phyloP scores from a whole-genome alignment of 1,140 invertebrate species.

The Lasioglossum baleicum region DNA sequence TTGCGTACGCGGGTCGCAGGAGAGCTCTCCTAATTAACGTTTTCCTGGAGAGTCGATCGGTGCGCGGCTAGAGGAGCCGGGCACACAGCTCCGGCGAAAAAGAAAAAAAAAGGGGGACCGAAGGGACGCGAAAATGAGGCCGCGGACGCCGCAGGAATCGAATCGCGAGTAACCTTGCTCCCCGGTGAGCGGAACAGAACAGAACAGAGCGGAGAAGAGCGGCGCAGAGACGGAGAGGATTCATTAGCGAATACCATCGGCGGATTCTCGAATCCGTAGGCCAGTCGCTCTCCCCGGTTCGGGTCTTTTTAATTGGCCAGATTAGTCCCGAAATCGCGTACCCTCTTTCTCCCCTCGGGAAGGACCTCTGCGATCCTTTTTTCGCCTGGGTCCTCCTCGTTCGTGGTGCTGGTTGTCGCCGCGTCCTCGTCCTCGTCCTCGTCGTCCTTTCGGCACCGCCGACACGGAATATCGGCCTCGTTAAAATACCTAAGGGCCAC shows the following conservation, averaged over 20 bases:
- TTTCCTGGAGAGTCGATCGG: slow-evolving; percentile 69
- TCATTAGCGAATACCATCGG: slow-evolving; percentile 79
- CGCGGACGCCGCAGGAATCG: background rate
- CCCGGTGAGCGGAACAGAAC: too few relatives aligned
- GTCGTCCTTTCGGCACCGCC: slow-evolving; percentile 56
- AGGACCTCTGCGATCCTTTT: background rate
- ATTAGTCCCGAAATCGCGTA: slow-evolving; percentile 76
- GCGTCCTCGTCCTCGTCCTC: background rate
- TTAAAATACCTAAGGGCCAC: slow-evolving; percentile 76
- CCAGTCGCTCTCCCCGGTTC: slow-evolving; percentile 24
- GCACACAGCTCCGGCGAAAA: too few relatives aligned
- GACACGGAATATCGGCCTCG: slow-evolving; percentile 76
- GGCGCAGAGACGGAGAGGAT: slow-evolving; percentile 45
- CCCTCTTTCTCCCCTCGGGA: slow-evolving; percentile 35
- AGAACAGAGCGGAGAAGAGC: background rate
- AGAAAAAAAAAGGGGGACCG: background rate
- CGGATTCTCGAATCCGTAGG: slow-evolving; percentile 63
- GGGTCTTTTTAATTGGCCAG: slow-evolving; percentile 77
- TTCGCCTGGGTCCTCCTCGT: background rate
- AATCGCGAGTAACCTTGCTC: background rate
- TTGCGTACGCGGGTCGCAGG: slow-evolving; percentile 48
- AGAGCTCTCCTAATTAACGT: slow-evolving; percentile 77
- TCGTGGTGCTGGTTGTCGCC: slow-evolving; percentile 21
- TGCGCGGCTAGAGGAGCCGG: background rate
- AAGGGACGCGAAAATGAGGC: too few relatives aligned